Conservation (phyloP, 2,113 vertebrate species). For the Rhabdomys dilectus region DNA sequence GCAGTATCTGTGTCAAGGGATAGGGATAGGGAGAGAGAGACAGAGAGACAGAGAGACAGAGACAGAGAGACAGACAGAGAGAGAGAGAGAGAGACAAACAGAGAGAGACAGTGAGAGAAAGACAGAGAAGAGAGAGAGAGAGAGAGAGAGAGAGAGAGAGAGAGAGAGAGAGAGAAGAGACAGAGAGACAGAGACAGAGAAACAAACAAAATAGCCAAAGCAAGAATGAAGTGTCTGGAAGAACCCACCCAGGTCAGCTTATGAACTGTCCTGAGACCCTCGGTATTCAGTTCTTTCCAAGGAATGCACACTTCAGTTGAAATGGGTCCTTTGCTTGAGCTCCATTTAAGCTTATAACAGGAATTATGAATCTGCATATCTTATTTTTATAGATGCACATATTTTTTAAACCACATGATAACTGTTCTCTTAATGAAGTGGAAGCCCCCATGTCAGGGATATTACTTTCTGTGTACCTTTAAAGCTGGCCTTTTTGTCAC, state of each 20-base stretch:
- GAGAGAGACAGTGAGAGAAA: too few relatives aligned
- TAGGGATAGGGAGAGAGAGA: rapidly evolving
- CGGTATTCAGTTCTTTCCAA: constrained; percentile 25
- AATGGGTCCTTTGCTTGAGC: background rate
- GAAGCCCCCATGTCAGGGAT: background rate
- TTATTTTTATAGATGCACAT: background rate
- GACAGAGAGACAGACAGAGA: too few relatives aligned
- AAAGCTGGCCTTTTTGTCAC: constrained; percentile 16
- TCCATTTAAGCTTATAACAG: background rate
- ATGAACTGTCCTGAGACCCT: background rate
- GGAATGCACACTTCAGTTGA: background rate
- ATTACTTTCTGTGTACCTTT: constrained; percentile 20
- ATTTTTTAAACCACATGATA: background rate
- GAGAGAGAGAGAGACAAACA: too few relatives aligned
- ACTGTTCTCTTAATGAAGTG: background rate
- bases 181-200: background rate
- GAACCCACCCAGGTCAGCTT: too few relatives aligned
- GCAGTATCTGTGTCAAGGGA: background rate
- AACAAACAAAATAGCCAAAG: background rate
- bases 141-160: too few relatives aligned
- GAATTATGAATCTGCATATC: background rate
- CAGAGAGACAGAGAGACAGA: background rate
- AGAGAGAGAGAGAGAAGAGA: too few relatives aligned
- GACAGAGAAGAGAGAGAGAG: too few relatives aligned
- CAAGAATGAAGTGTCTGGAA: background rate